phyloP scores from a whole-genome alignment of 2,797 vertebrate species.

The Malurus splendens region DNA sequence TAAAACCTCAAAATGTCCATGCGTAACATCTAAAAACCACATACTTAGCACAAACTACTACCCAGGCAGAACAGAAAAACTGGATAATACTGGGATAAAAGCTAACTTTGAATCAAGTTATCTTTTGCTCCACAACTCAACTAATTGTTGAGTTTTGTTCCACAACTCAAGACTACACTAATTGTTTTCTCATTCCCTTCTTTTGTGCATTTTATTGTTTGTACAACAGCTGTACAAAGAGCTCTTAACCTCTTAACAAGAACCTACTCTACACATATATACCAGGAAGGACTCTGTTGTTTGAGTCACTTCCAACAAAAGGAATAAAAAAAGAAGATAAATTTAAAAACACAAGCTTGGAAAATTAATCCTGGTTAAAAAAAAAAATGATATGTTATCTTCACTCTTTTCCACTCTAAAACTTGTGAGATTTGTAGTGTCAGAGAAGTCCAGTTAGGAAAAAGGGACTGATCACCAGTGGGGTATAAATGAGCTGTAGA shows the following conservation, averaged over 20 bases:
- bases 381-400: background rate
- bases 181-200: background rate
- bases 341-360: background rate
- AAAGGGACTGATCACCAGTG: background rate
- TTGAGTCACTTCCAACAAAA: background rate
- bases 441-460: background rate
- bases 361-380: background rate
- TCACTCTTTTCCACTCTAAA: background rate
- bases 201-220: background rate
- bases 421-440: background rate
- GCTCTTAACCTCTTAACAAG: background rate
- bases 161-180: background rate
- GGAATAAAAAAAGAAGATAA: background rate
- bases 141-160: background rate
- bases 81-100: background rate
- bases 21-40: background rate
- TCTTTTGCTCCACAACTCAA: background rate
- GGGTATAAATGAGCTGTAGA: background rate
- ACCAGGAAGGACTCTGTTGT: background rate
- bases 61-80: background rate
- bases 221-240: background rate
- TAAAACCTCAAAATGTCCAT: background rate
- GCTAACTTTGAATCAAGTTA: background rate
- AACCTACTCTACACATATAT: background rate
- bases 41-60: background rate